phyloP scores from a whole-genome alignment of 1,140 invertebrate species.

The Musca domestica region DNA sequence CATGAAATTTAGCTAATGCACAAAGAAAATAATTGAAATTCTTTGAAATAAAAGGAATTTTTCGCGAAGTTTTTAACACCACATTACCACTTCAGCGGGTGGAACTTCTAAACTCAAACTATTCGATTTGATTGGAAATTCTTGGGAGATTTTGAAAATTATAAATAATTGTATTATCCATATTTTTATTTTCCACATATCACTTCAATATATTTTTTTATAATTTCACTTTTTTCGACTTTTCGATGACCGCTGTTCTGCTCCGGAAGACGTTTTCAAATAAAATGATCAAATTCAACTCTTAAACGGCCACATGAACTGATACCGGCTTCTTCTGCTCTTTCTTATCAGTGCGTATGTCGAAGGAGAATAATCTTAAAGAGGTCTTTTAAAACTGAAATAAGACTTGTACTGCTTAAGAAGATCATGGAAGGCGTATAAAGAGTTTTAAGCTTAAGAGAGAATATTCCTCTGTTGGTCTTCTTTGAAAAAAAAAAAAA shows the following conservation, averaged over 20 bases:
- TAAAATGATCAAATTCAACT: conserved; percentile 3
- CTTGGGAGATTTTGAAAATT: neutral
- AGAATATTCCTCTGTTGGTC: too few species aligned
- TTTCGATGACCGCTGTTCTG: neutral
- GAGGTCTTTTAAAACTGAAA: too few species aligned
- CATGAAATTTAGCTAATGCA: conserved; percentile 61
- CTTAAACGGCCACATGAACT: neutral
- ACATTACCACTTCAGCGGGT: conserved; percentile 29
- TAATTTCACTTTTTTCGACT: neutral
- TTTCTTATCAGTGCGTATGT: conserved; percentile 10
- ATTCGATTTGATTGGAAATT: too few species aligned
- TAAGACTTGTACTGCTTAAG: too few species aligned
- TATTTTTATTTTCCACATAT: conserved; percentile 8
- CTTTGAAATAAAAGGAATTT: too few species aligned
- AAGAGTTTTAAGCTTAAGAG: too few species aligned
- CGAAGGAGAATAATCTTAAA: too few species aligned
- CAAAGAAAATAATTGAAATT: conserved; percentile 30
- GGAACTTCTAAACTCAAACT: conserved; percentile 22
- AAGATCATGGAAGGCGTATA: too few species aligned
- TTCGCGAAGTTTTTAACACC: neutral
- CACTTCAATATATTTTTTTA: neutral
- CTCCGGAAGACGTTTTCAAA: neutral
- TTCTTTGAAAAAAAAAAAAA: too few species aligned
- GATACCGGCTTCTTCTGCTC: neutral
- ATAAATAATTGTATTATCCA: neutral